A percentile compares a stretch with the other conserved stretches of the same genome.
These are phyloP conservation scores for Calliphora vomitoria DNA, from an alignment of 2,888 invertebrate species.

Conservation along the genomic window DNA sequence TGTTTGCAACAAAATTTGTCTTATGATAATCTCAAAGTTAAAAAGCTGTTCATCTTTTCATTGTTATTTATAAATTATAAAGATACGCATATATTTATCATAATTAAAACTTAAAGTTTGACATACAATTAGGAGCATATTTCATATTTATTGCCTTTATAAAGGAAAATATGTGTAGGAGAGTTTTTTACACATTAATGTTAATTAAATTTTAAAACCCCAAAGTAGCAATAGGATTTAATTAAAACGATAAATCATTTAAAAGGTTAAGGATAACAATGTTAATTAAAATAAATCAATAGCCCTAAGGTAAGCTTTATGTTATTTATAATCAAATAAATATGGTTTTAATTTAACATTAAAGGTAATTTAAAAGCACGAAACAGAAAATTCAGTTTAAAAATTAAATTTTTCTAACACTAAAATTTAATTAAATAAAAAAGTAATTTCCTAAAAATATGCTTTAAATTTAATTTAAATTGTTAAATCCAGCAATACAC, in stretches of 20 bases:
- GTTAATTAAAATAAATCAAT: not conserved
- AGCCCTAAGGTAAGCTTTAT: not conserved
- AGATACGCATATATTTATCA: not conserved
- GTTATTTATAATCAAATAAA: not conserved
- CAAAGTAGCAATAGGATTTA: not conserved
- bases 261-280: not conserved
- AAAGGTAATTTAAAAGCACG: not conserved
- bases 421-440: no score
- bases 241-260: not conserved
- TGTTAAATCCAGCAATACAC: not conserved
- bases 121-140: not conserved
- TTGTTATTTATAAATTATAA: not conserved
- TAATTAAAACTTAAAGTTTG: not conserved
- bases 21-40: not conserved
- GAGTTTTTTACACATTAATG: not conserved
- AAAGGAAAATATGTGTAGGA: not conserved
- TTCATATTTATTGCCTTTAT: not conserved
- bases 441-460: not conserved
- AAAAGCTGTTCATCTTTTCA: not conserved
- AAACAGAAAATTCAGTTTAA: not conserved
- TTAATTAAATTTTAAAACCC: not conserved
- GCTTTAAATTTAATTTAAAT: not conserved
- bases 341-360: not conserved
- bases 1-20: not conserved
- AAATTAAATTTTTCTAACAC: not conserved